Evolutionary conservation across 2,888 invertebrate species (phyloP), one percentile per base, ranked within the genome.

Genomic region (Adelognathus sp.): DNA sequence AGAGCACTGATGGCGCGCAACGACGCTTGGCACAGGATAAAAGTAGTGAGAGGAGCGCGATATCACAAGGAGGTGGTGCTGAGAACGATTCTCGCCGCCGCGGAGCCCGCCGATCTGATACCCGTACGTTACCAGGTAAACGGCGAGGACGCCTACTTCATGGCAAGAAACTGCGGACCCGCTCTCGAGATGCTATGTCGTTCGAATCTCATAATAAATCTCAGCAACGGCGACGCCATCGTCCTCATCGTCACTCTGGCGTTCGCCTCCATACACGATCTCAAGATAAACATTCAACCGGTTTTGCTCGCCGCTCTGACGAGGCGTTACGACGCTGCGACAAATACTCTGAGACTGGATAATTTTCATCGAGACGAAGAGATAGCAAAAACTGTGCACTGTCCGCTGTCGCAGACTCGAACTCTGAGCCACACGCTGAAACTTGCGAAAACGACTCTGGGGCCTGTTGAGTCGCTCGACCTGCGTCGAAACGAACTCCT

Each of bases 181-280:
- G 93, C 93, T 0, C 86, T 93, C n/a, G 91, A 92, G 61, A 92
- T 91, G 83, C 82, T 93, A 1, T 93, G 93, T 69, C 89, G 89
- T 33, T 89, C 90, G 31, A 92, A 92, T 83, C 88, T 93, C 41
- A 90, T 92, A 33, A 85, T 91, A 5, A 87, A 87, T 39, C 83
- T 84, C n/a, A 64, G 83, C 0, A 71, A 86, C 5, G 89, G 88
- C 2, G 86, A 87, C 54, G 85, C 88, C 0, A 39, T 90, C 14
- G 83, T 92, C 27, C 74, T 92, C 0, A 83, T 87, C 24, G 90
- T 93, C 11, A 88, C 92, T 27, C 83, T 93, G 56, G 92, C 91
- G 21, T 92, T 88, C 80, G 90, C 92, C 0, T 91, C 91, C 0
- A 92, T 92, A 39, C 86, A 88, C 24, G 92, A 92, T 36, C 81